Evolutionary conservation across 1,140 invertebrate genomes (phyloP).

Genomic region (Sitodiplosis mosellana): DNA sequence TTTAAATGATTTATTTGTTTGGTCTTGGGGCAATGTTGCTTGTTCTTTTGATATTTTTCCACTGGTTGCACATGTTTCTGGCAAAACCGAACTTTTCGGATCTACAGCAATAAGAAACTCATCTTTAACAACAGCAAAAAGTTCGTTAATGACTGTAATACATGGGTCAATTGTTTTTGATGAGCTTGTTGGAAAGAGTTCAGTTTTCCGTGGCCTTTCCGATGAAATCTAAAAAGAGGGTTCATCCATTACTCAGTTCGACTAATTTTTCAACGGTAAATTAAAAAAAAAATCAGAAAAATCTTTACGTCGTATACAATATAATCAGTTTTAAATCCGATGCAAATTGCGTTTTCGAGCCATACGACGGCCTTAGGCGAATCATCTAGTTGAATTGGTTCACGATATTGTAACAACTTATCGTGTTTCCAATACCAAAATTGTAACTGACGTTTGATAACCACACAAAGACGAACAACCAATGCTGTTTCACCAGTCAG

Average conservation of each 20-base stretch:
- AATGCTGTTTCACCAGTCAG: constrained; percentile 52
- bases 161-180: constrained; percentile 63
- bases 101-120: constrained; percentile 18
- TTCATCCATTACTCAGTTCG: background rate
- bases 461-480: constrained; percentile 69
- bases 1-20: constrained; percentile 9
- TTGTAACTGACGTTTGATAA: constrained; percentile 69
- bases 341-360: constrained; percentile 63
- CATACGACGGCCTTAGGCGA: constrained; percentile 70
- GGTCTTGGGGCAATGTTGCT: constrained; percentile 3
- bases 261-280: background rate
- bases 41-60: constrained; percentile 3
- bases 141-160: constrained; percentile 36
- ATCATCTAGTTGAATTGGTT: constrained; percentile 64
- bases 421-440: constrained; percentile 80
- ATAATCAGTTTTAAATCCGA: constrained; percentile 73
- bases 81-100: constrained; percentile 6
- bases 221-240: constrained; percentile 6
- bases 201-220: constrained; percentile 12
- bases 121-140: constrained; percentile 20
- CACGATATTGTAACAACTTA: constrained; percentile 53
- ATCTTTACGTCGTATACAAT: constrained; percentile 53
- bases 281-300: constrained; percentile 5
- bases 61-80: background rate
- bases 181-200: constrained; percentile 65